A percentile compares a stretch with the other conserved stretches of the same genome.
These are phyloP conservation scores for Triplophysa siluroides DNA, from an alignment of 2,113 vertebrate genomes.

Conservation along the genomic window DNA sequence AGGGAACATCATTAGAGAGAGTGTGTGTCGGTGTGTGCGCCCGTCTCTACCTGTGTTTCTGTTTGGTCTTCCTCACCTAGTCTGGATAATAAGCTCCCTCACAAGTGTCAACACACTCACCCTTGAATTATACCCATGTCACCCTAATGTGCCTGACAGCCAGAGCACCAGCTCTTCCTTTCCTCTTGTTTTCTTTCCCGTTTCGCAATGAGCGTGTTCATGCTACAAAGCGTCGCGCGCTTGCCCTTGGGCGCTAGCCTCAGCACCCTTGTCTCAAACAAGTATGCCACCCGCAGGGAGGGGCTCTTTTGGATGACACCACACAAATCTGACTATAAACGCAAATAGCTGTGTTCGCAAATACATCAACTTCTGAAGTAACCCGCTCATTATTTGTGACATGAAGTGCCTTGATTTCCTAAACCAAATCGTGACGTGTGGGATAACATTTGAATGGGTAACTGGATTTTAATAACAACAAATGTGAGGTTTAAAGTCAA, in stretches of 20 bases:
- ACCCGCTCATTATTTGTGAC: slow-evolving; percentile 59
- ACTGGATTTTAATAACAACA: slow-evolving; percentile 13
- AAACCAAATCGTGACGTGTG: slow-evolving; percentile 47
- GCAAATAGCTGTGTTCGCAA: slow-evolving; percentile 52
- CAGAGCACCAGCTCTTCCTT: slow-evolving; percentile 61
- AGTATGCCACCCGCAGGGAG: slow-evolving; percentile 61
- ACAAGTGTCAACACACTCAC: slow-evolving; percentile 72
- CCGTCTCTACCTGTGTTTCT: slow-evolving; percentile 42
- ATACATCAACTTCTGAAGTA: slow-evolving; percentile 60
- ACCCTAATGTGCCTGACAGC: slow-evolving; percentile 69
- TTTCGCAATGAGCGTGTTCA: slow-evolving; percentile 57
- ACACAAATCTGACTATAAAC: slow-evolving; percentile 47
- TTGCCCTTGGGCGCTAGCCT: slow-evolving; percentile 64
- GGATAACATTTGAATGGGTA: slow-evolving; percentile 16
- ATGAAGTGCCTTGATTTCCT: slow-evolving; percentile 57
- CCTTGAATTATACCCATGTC: slow-evolving; percentile 64
- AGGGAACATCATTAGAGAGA: slow-evolving; percentile 75
- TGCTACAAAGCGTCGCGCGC: slow-evolving; percentile 65
- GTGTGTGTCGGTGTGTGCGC: slow-evolving; percentile 32
- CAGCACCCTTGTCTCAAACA: slow-evolving; percentile 61
- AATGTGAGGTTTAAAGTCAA: not conserved
- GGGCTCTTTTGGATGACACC: slow-evolving; percentile 58
- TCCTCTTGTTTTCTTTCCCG: slow-evolving; percentile 69
- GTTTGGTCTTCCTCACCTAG: slow-evolving; percentile 61
- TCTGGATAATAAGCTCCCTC: slow-evolving; percentile 77